Evolutionary conservation across 2,888 invertebrate species (phyloP).

Genomic region (Lagria hirta): DNA sequence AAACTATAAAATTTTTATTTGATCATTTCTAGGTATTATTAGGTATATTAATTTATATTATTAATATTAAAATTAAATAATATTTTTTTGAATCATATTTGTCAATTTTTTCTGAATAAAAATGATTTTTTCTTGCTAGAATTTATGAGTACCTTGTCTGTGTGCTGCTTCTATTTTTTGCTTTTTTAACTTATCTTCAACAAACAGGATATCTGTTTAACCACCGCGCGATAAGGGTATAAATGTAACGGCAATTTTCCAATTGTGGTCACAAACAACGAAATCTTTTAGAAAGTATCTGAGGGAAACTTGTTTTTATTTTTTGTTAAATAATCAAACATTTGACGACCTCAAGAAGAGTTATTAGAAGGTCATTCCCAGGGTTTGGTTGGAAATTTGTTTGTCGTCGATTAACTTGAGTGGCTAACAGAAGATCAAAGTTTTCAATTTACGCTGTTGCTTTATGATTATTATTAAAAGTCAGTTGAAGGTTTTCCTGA

Average conservation of each 20-base stretch:
- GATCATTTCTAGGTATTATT: too few species aligned
- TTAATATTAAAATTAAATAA: too few species aligned
- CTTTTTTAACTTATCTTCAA: constrained; percentile 25
- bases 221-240: constrained; percentile 30
- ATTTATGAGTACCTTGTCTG: too few species aligned
- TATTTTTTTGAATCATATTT: too few species aligned
- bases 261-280: constrained; percentile 16
- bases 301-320: constrained; percentile 12
- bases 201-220: constrained; percentile 30
- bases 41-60: too few species aligned
- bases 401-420: constrained; percentile 4
- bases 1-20: too few species aligned
- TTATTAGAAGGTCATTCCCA: constrained; percentile 8
- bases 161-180: too few species aligned
- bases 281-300: neutral
- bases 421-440: constrained; percentile 12
- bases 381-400: too few species aligned
- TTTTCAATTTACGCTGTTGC: too few species aligned
- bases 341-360: constrained; percentile 6
- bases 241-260: constrained; percentile 21
- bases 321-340: constrained; percentile 8
- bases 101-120: too few species aligned
- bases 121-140: too few species aligned
- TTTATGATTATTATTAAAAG: constrained; percentile 6
- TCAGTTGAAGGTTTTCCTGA: constrained; percentile 23